phyloP scores from a whole-genome alignment of 2,113 vertebrate genomes.

The Andinoacara biseriatus region DNA sequence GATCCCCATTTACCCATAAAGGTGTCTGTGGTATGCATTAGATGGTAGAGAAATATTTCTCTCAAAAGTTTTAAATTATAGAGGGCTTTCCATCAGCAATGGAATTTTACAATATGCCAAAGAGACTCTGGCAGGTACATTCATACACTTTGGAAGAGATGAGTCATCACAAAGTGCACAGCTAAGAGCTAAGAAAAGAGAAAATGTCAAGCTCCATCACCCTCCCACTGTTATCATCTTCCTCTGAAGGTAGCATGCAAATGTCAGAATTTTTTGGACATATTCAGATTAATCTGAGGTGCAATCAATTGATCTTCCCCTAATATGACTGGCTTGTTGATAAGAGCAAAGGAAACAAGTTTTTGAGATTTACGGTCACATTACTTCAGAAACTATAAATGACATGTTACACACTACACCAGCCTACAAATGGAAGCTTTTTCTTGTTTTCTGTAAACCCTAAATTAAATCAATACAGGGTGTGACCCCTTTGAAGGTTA shows the following conservation, averaged over 20 bases:
- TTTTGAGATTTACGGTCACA: not conserved
- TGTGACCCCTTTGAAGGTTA: not conserved
- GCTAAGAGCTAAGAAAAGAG: not conserved
- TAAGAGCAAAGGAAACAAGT: not conserved
- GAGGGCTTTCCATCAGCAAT: not conserved
- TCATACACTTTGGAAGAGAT: not conserved
- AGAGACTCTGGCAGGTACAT: constrained; percentile 1
- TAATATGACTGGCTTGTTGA: not conserved
- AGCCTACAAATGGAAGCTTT: not conserved
- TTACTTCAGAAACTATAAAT: not conserved
- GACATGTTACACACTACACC: not conserved
- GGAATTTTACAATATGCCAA: constrained; percentile 13
- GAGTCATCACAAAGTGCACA: constrained; percentile 6
- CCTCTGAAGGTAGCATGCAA: not conserved
- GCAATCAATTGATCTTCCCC: not conserved
- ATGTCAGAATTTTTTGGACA: not conserved
- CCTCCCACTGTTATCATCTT: not conserved
- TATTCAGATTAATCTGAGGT: not conserved
- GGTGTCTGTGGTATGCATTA: not conserved
- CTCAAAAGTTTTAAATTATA: not conserved
- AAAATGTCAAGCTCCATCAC: not conserved
- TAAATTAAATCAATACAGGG: not conserved
- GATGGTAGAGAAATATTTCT: not conserved
- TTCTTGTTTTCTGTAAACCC: not conserved
- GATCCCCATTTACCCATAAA: not conserved